A percentile compares a stretch with the other conserved stretches of the same genome.
These are phyloP conservation scores for Cryptocephalus primarius DNA, from an alignment of 2,888 invertebrate species.

Conservation along the genomic window DNA sequence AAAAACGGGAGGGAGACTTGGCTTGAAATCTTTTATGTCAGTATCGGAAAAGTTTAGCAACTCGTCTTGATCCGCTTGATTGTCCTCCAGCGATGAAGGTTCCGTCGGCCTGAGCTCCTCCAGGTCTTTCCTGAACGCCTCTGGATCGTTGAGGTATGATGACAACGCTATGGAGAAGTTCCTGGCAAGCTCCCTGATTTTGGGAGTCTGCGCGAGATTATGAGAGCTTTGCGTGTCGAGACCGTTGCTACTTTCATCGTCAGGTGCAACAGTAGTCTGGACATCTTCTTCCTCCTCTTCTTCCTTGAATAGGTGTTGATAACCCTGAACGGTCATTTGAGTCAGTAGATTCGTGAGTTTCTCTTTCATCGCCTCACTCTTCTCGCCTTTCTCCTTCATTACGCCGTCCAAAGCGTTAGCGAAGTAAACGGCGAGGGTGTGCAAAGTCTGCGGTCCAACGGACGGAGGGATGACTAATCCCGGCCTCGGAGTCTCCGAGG, in stretches of 20 bases:
- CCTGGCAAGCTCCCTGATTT: conserved; percentile 68
- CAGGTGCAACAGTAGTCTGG: conserved; percentile 1
- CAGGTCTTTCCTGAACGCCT: conserved; percentile 65
- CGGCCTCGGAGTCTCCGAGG: conserved; percentile 41
- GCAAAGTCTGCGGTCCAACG: conserved; percentile 64
- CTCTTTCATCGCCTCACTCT: conserved; percentile 28
- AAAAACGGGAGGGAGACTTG: conserved; percentile 23
- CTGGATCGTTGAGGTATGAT: conserved; percentile 72
- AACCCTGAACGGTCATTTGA: conserved; percentile 54
- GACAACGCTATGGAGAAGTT: conserved; percentile 76
- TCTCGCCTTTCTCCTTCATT: conserved; percentile 29
- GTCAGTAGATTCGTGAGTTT: conserved; percentile 54
- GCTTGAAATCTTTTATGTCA: conserved; percentile 35
- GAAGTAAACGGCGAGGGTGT: conserved; percentile 70
- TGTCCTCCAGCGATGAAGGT: conserved; percentile 41
- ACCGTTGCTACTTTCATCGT: conserved; percentile 34
- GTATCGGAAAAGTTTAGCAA: conserved; percentile 68
- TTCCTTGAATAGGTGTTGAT: conserved; percentile 38
- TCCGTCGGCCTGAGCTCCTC: conserved; percentile 71
- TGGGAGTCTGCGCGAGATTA: conserved; percentile 38
- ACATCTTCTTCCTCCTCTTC: not conserved
- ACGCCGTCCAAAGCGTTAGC: conserved; percentile 56
- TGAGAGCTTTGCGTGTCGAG: conserved; percentile 35
- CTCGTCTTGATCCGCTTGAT: conserved; percentile 50
- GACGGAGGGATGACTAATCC: conserved; percentile 63